A percentile compares a stretch with the other conserved stretches of the same genome.
Evolutionary conservation across 2,888 invertebrate genomes (phyloP).

Genomic region (Ichneumon xanthorius): DNA sequence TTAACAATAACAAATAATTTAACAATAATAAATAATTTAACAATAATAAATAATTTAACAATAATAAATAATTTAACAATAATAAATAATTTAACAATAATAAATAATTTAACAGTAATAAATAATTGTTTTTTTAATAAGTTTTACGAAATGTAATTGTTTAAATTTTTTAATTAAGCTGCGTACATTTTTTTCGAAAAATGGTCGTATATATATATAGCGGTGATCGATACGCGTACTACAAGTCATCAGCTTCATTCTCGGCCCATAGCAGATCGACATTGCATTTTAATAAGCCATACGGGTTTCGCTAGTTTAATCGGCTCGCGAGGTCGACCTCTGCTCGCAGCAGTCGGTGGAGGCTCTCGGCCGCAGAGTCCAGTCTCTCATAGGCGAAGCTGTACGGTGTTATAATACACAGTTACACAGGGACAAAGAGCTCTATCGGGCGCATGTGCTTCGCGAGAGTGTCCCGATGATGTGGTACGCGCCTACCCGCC

Average conservation of each 20-base stretch:
- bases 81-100: too few species aligned
- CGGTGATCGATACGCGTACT: not conserved
- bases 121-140: too few species aligned
- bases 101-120: too few species aligned
- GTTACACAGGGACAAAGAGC: slow-evolving; percentile 44
- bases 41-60: too few species aligned
- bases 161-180: too few species aligned
- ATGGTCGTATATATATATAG: not conserved
- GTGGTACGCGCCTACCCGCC: slow-evolving; percentile 27
- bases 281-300: slow-evolving; percentile 41
- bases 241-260: not conserved
- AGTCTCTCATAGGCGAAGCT: slow-evolving; percentile 7
- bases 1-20: too few species aligned
- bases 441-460: slow-evolving; percentile 18
- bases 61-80: too few species aligned
- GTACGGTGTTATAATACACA: slow-evolving; percentile 16
- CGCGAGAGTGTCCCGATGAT: slow-evolving; percentile 18
- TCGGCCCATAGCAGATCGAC: slow-evolving; percentile 6
- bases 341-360: slow-evolving; percentile 1
- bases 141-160: too few species aligned
- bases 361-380: slow-evolving; percentile 20
- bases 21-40: too few species aligned
- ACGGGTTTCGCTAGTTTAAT: slow-evolving; percentile 45
- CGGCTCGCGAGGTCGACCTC: slow-evolving; percentile 49
- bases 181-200: too few species aligned